Percentiles rank a stretch among this genome's conserved stretches.
These are phyloP conservation scores for Nesospiza acunhae DNA, from an alignment of 2,113 vertebrate genomes.

Conservation along the genomic window DNA sequence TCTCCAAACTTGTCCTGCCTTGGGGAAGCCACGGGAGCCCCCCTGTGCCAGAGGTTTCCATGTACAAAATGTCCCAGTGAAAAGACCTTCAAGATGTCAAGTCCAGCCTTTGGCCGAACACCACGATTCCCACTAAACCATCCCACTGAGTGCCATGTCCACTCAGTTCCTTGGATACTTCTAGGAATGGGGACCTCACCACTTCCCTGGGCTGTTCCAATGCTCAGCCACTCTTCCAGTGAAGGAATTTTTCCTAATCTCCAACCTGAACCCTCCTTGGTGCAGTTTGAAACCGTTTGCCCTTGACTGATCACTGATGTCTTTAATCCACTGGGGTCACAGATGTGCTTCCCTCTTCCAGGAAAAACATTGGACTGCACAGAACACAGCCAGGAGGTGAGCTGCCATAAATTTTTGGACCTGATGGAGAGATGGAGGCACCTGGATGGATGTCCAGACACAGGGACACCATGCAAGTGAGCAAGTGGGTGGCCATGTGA, in stretches of 20 bases:
- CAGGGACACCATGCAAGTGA: rapidly evolving
- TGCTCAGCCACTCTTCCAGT: not conserved
- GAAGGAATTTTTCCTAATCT: not conserved
- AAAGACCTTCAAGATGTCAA: not conserved
- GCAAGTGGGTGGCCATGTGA: rapidly evolving
- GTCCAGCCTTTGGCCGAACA: not conserved
- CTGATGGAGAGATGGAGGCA: not conserved
- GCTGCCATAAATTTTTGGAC: not conserved
- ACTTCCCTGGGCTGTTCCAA: not conserved
- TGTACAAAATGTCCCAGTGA: not conserved
- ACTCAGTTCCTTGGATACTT: not conserved
- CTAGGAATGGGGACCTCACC: not conserved
- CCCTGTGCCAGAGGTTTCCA: not conserved
- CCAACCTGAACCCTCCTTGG: not conserved
- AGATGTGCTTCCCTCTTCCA: not conserved
- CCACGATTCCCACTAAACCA: not conserved
- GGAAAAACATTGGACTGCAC: not conserved
- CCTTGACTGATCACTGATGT: not conserved
- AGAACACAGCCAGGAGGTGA: not conserved
- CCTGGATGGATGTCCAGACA: not conserved
- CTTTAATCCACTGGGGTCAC: not conserved
- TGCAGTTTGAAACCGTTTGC: not conserved
- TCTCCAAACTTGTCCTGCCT: not conserved
- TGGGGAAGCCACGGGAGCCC: rapidly evolving
- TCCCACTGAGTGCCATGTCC: not conserved